Evolutionary conservation across 2,113 vertebrate species (phyloP).

Genomic region (Prinia subflava): DNA sequence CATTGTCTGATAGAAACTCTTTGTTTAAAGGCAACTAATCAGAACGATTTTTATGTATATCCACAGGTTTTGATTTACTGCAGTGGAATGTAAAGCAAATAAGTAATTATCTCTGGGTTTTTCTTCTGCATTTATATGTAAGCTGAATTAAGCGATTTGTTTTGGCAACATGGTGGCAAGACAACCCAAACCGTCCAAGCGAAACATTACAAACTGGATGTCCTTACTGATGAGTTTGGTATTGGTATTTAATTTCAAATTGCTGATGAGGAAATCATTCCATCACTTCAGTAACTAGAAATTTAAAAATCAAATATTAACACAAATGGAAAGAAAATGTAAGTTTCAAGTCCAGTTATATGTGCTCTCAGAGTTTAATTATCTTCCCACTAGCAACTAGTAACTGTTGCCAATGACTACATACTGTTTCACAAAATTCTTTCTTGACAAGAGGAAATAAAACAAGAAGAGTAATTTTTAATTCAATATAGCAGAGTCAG

Average conservation of each 20-base stretch:
- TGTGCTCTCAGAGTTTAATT: not conserved
- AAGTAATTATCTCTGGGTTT: not conserved
- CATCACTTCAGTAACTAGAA: not conserved
- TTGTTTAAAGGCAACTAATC: not conserved
- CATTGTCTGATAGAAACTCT: not conserved
- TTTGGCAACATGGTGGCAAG: not conserved
- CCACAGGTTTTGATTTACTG: not conserved
- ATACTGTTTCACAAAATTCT: not conserved
- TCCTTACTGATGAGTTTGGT: not conserved
- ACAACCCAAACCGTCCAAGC: not conserved
- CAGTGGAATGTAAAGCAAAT: not conserved
- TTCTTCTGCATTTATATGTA: not conserved
- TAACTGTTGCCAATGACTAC: not conserved
- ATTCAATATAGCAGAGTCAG: not conserved
- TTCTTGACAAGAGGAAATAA: not conserved
- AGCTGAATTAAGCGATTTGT: not conserved
- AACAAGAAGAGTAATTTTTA: not conserved
- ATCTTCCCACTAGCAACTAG: not conserved
- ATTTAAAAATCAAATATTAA: not conserved
- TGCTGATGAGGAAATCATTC: not conserved
- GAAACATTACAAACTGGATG: not conserved
- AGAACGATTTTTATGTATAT: not conserved
- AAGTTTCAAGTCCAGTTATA: not conserved
- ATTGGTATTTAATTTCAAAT: not conserved
- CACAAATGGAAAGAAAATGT: not conserved